These are phyloP conservation scores for Lycocerus yunnanus DNA, from an alignment of 2,888 invertebrate species.

Conservation along the genomic window DNA sequence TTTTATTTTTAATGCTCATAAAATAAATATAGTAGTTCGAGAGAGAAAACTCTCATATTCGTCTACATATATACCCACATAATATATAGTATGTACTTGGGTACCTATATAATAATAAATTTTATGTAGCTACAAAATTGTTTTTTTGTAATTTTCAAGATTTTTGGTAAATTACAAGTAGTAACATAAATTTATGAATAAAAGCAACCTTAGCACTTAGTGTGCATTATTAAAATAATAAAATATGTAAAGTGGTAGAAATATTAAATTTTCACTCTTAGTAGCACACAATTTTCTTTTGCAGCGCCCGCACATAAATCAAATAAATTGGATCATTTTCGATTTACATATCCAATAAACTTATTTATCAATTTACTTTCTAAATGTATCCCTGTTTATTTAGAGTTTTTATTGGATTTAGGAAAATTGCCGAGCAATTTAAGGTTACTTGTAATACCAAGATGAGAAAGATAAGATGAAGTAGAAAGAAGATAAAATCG, in stretches of 20 bases:
- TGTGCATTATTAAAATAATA: conserved; percentile 14
- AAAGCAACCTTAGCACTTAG: conserved; percentile 6
- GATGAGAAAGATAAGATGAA: not conserved
- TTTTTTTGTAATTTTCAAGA: not conserved
- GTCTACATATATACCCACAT: too few relatives aligned
- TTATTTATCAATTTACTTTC: conserved; percentile 14
- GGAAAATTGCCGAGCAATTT: conserved; percentile 1
- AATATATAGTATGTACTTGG: too few relatives aligned
- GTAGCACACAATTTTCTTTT: conserved; percentile 13
- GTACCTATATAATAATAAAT: too few relatives aligned
- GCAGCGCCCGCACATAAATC: conserved; percentile 7
- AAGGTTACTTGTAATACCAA: not conserved
- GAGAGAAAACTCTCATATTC: not conserved
- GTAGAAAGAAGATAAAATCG: not conserved
- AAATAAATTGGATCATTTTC: conserved; percentile 12
- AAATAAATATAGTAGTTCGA: not conserved
- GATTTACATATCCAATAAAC: conserved; percentile 19
- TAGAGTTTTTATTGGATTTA: not conserved
- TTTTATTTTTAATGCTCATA: conserved; percentile 2
- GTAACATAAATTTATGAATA: not conserved
- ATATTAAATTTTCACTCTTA: conserved; percentile 17
- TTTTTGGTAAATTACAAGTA: conserved; percentile 7
- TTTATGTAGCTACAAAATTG: too few relatives aligned
- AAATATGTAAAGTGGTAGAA: conserved; percentile 14
- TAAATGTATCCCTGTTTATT: conserved; percentile 5